phyloP scores from a whole-genome alignment of 2,113 vertebrate species.

The Recurvirostra avosetta region DNA sequence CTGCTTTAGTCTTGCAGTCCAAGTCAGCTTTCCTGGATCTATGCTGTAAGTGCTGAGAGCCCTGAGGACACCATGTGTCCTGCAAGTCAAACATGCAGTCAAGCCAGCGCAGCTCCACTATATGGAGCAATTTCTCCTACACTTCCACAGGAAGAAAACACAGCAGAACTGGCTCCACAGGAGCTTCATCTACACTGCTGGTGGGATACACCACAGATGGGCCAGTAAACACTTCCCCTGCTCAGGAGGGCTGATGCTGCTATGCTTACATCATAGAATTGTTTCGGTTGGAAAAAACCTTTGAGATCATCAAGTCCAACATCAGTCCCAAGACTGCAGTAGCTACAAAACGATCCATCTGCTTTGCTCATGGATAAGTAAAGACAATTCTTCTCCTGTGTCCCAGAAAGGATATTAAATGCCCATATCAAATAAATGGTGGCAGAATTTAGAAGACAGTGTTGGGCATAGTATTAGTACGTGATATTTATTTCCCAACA shows the following conservation, averaged over 20 bases:
- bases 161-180: neutral
- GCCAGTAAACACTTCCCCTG: neutral
- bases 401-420: neutral
- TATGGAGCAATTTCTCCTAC: neutral
- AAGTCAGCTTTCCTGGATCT: neutral
- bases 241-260: neutral
- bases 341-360: neutral
- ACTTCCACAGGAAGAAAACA: neutral
- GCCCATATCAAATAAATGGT: neutral
- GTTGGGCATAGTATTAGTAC: neutral
- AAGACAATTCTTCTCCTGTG: neutral
- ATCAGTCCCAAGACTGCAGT: neutral
- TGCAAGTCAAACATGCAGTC: neutral
- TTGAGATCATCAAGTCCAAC: neutral
- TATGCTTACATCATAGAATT: neutral
- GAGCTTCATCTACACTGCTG: neutral
- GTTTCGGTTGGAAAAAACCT: neutral
- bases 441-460: neutral
- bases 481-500: neutral
- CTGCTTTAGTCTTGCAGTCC: neutral
- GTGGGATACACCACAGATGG: neutral
- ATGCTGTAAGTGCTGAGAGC: neutral
- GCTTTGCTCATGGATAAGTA: neutral
- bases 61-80: neutral
- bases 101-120: neutral